Conservation (phyloP, 2,888 invertebrate species). For the Mythimna vitellina region DNA sequence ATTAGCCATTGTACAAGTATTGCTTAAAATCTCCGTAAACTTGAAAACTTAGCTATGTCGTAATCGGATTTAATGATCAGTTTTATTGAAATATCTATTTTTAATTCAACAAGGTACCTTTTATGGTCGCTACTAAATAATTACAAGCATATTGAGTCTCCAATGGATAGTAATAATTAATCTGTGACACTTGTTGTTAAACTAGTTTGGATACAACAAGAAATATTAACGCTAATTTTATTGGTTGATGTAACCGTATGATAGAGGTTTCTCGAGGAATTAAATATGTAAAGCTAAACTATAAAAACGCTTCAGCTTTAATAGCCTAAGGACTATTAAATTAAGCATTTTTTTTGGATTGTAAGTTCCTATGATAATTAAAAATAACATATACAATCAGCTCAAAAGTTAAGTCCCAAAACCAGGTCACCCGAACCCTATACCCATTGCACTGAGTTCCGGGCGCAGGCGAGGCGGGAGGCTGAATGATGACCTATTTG, state of each 20-base stretch:
- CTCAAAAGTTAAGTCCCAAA: neutral
- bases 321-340: neutral
- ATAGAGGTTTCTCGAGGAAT: constrained; percentile 4
- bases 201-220: constrained; percentile 24
- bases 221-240: constrained; percentile 19
- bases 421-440: constrained; percentile 1
- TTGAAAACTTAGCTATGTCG: neutral
- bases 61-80: constrained; percentile 20
- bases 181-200: constrained; percentile 22
- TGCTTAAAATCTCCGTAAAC: constrained; percentile 17
- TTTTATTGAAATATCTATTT: constrained; percentile 26
- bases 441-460: constrained; percentile 6
- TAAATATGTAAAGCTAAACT: constrained; percentile 1
- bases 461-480: neutral
- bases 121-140: neutral
- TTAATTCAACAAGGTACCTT: neutral
- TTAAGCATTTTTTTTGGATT: too few species aligned
- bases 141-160: neutral
- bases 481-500: constrained; percentile 31
- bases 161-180: constrained; percentile 4
- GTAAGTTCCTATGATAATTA: too few species aligned
- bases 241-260: constrained; percentile 14
- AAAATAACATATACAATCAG: neutral
- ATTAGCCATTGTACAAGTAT: constrained; percentile 27
- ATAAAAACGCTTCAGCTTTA: too few species aligned